Percentiles rank a stretch among this genome's conserved stretches.
These are phyloP conservation scores for Lasaia peninsularis DNA, from an alignment of 1,140 invertebrate genomes.

Conservation along the genomic window DNA sequence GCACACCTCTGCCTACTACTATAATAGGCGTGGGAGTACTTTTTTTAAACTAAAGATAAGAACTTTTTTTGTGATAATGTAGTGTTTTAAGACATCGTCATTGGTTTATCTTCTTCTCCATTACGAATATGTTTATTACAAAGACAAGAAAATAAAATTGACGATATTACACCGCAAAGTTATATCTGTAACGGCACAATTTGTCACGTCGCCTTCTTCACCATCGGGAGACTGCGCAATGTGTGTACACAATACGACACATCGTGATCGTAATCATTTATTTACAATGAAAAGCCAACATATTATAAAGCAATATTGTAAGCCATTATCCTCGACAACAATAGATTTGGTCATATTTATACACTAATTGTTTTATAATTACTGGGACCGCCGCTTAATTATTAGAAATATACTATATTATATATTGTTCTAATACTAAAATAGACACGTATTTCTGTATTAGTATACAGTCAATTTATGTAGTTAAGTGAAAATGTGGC, in stretches of 20 bases:
- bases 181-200: not conserved
- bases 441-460: not conserved
- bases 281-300: not conserved
- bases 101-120: no score
- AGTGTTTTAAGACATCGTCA: no score
- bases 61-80: no score
- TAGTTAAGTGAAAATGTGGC: no score
- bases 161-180: not conserved
- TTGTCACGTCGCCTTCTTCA: not conserved
- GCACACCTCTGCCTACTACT: no score
- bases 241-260: slow-evolving; percentile 2
- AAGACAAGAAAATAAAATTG: not conserved
- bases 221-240: not conserved
- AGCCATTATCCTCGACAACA: slow-evolving; percentile 1
- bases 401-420: not conserved
- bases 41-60: no score
- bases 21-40: no score
- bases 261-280: slow-evolving; percentile 5
- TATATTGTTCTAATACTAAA: not conserved
- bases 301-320: slow-evolving; percentile 7
- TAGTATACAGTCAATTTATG: no score
- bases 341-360: not conserved
- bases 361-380: slow-evolving; percentile 11
- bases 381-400: not conserved
- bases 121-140: no score